These are phyloP conservation scores for Eueremaeus valkanovi DNA, from an alignment of 2,888 invertebrate species.

Conservation along the genomic window DNA sequence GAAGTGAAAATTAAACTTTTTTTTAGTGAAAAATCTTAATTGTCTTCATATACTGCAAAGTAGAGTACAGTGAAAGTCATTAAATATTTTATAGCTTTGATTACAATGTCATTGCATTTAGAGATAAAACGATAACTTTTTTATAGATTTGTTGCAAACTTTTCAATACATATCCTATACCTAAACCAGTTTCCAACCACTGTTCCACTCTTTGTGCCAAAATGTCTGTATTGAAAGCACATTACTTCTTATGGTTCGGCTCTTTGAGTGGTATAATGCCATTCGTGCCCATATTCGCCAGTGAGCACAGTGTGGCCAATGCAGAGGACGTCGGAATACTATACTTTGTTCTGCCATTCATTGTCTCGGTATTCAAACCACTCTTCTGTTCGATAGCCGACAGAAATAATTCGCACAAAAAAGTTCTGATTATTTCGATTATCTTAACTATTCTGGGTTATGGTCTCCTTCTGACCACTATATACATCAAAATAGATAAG, in stretches of 20 bases:
- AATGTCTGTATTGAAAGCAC: conserved; percentile 39
- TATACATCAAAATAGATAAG: not conserved
- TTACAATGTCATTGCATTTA: too few relatives aligned
- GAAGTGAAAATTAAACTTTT: too few relatives aligned
- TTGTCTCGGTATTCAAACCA: conserved; percentile 45
- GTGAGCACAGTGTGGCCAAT: conserved; percentile 43
- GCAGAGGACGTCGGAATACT: conserved; percentile 45
- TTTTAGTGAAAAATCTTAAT: too few relatives aligned
- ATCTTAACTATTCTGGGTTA: conserved; percentile 37
- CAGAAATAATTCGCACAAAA: conserved; percentile 25
- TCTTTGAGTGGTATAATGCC: conserved; percentile 43
- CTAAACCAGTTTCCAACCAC: too few relatives aligned
- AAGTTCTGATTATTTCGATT: conserved; percentile 27
- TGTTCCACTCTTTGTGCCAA: too few relatives aligned
- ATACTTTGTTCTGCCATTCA: conserved; percentile 45
- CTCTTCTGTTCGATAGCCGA: conserved; percentile 46
- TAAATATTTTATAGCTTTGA: too few relatives aligned
- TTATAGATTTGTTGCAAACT: too few relatives aligned
- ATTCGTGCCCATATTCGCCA: conserved; percentile 45
- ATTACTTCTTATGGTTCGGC: conserved; percentile 43
- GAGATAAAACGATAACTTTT: too few relatives aligned
- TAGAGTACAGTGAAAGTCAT: too few relatives aligned
- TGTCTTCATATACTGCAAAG: too few relatives aligned
- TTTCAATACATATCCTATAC: too few relatives aligned
- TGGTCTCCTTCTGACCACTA: conserved; percentile 32